phyloP scores from a whole-genome alignment of 2,888 invertebrate genomes.

The Philereme vetulata region DNA sequence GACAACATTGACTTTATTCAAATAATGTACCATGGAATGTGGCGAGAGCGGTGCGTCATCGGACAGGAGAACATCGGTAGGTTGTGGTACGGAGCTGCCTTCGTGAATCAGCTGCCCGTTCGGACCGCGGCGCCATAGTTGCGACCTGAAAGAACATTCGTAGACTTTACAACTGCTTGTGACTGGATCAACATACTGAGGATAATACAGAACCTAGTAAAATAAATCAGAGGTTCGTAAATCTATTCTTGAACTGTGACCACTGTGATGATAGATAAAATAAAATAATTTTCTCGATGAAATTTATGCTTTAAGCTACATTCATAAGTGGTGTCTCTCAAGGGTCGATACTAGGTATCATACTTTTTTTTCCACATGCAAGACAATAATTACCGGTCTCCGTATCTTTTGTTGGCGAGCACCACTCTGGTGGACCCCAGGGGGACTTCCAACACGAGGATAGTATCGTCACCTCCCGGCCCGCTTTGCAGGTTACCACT shows the following conservation, averaged over 20 bases:
- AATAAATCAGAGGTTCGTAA: too few species aligned
- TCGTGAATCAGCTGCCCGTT: conserved; percentile 96
- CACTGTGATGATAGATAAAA: too few species aligned
- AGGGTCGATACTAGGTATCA: background rate
- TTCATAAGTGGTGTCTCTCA: background rate
- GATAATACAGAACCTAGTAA: too few species aligned
- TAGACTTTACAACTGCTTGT: too few species aligned
- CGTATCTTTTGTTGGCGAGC: conserved; percentile 87
- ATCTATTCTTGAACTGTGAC: too few species aligned
- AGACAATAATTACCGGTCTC: conserved; percentile 58
- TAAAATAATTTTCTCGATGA: too few species aligned
- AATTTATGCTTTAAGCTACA: too few species aligned
- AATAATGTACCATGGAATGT: conserved; percentile 67
- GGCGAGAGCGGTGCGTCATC: conserved; percentile 67
- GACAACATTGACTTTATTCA: too few species aligned
- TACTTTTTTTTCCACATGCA: background rate
- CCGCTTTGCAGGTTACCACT: conserved; percentile 16
- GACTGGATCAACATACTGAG: too few species aligned
- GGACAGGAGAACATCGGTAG: conserved; percentile 62
- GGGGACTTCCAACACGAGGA: conserved; percentile 92
- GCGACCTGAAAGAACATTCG: conserved; percentile 83
- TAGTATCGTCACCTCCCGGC: conserved; percentile 81
- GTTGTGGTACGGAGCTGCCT: conserved; percentile 89
- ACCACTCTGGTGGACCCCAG: conserved; percentile 86
- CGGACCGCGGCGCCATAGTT: conserved; percentile 97